These are phyloP conservation scores for Barbus barbus DNA, from an alignment of 2,113 vertebrate species.

Conservation along the genomic window DNA sequence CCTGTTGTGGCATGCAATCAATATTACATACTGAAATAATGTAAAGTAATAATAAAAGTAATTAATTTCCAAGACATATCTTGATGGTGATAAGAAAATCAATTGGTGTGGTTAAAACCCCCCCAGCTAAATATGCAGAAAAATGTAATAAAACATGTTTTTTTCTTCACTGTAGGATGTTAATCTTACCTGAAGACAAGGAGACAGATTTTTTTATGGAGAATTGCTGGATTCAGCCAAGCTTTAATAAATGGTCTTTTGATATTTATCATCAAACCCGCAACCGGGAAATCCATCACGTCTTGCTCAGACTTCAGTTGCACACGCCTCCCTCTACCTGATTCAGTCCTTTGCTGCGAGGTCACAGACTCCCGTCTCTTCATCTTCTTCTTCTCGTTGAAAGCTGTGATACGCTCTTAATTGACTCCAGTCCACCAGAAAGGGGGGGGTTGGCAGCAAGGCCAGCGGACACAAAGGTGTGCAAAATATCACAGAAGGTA, in stretches of 20 bases:
- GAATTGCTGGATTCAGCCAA: background rate
- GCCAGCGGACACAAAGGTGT: conserved; percentile 37
- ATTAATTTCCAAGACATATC: background rate
- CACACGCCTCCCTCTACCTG: background rate
- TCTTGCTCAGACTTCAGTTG: background rate
- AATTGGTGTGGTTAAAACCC: background rate
- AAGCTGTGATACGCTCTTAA: conserved; percentile 69
- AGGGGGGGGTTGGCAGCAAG: conserved; percentile 1
- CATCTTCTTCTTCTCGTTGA: conserved; percentile 55
- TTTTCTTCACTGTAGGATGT: background rate
- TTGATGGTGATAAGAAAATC: background rate
- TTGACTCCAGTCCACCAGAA: conserved; percentile 63
- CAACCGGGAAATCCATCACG: background rate
- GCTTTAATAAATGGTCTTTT: background rate
- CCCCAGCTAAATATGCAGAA: background rate
- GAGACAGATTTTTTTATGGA: background rate
- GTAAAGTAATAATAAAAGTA: background rate
- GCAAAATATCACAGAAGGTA: conserved; percentile 50
- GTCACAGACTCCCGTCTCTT: conserved; percentile 65
- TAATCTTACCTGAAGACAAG: background rate
- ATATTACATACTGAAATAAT: background rate
- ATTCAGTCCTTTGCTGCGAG: conserved; percentile 46
- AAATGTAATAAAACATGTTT: background rate
- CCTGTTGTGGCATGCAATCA: background rate
- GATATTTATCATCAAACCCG: conserved; percentile 18